These are phyloP conservation scores for Caretta caretta DNA, from an alignment of 2,113 vertebrate genomes.

Conservation along the genomic window DNA sequence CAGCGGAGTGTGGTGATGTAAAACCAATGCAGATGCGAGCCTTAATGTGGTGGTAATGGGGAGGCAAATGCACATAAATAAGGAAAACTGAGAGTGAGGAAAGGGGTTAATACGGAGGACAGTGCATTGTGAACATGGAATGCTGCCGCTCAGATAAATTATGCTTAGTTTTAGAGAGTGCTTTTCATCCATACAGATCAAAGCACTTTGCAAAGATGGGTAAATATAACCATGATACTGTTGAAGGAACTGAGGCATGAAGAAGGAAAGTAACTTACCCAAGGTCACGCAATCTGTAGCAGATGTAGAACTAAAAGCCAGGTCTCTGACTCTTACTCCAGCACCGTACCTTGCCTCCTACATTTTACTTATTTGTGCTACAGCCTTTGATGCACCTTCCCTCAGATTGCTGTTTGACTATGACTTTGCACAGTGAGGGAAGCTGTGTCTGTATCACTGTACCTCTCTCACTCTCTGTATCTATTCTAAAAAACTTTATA, in stretches of 20 bases:
- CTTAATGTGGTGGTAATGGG: constrained; percentile 59
- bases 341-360: neutral
- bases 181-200: constrained; percentile 1
- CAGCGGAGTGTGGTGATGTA: constrained; percentile 49
- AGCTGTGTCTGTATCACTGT: neutral
- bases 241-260: constrained; percentile 57
- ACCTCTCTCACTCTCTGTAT: constrained; percentile 7
- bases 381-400: neutral
- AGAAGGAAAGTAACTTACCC: neutral
- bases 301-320: neutral
- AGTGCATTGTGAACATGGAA: neutral
- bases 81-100: constrained; percentile 52
- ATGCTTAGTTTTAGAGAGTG: neutral
- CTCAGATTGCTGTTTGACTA: constrained; percentile 1
- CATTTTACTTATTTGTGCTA: constrained; percentile 15
- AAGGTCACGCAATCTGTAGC: neutral
- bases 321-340: neutral
- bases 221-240: neutral
- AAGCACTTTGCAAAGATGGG: constrained; percentile 15
- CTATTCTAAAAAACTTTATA: constrained; percentile 24
- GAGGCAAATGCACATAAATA: constrained; percentile 65
- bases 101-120: constrained; percentile 50
- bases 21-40: constrained; percentile 68
- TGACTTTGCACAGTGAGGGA: neutral
- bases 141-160: constrained; percentile 50